A percentile compares a stretch with the other conserved stretches of the same genome.
Evolutionary conservation across 2,797 vertebrate species (phyloP).

Genomic region (Pipistrellus nathusii): DNA sequence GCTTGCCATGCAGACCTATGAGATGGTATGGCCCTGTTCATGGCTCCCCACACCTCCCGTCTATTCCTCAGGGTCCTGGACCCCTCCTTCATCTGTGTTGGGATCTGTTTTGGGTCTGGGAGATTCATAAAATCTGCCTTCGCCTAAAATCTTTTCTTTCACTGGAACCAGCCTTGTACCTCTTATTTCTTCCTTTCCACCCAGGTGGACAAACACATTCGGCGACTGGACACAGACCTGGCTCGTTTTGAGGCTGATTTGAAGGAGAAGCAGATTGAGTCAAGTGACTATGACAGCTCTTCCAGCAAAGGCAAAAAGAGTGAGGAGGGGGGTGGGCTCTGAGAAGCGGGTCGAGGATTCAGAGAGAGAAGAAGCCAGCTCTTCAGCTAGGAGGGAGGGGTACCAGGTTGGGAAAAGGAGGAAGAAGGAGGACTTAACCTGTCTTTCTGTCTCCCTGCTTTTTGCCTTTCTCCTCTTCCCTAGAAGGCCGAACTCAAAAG

Average conservation of each 20-base stretch:
- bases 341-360: not conserved
- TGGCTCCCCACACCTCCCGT: slow-evolving; percentile 40
- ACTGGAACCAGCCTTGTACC: not conserved
- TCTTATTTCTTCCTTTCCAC: slow-evolving; percentile 54
- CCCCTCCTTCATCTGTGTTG: slow-evolving; percentile 14
- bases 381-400: not conserved
- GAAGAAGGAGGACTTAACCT: slow-evolving; percentile 57
- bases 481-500: slow-evolving; percentile 93
- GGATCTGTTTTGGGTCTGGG: slow-evolving; percentile 44
- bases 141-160: not conserved
- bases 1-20: slow-evolving; percentile 99
- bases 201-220: slow-evolving; percentile 98
- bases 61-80: slow-evolving; percentile 8
- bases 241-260: slow-evolving; percentile 98
- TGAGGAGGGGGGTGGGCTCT: slow-evolving; percentile 84
- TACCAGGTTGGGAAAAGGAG: not conserved
- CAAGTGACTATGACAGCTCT: slow-evolving; percentile 97
- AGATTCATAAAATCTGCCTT: not conserved
- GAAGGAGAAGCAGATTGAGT: slow-evolving; percentile 98
- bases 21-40: slow-evolving; percentile 92
- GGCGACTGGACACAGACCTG: slow-evolving; percentile 97
- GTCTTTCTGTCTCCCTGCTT: slow-evolving; percentile 64
- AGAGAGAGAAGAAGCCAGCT: not conserved
- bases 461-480: slow-evolving; percentile 79
- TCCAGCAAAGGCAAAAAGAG: slow-evolving; percentile 99